Conservation (phyloP, 2,113 vertebrate species). For the Ranitomeya variabilis region DNA sequence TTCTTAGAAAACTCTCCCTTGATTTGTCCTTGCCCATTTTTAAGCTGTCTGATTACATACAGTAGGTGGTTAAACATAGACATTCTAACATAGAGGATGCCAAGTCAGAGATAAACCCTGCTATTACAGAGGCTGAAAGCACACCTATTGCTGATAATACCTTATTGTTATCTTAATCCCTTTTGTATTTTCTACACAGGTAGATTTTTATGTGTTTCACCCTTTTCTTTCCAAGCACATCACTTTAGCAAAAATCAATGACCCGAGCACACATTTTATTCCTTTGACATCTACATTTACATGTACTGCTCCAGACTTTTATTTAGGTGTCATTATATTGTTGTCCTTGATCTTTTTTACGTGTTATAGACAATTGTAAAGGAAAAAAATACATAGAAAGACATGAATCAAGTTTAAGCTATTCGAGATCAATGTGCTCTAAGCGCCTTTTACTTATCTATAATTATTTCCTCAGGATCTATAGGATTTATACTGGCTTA, state of each 20-base stretch:
- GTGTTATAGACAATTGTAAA: constrained; percentile 9
- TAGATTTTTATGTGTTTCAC: constrained; percentile 21
- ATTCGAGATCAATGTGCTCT: constrained; percentile 42
- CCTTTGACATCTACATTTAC: constrained; percentile 5
- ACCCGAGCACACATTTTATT: constrained; percentile 5
- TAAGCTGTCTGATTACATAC: constrained; percentile 27
- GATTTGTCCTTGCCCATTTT: constrained; percentile 43
- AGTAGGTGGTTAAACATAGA: constrained; percentile 43
- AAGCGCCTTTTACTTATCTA: constrained; percentile 53
- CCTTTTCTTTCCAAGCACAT: constrained; percentile 3
- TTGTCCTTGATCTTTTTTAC: constrained; percentile 26
- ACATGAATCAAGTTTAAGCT: constrained; percentile 48
- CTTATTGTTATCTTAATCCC: constrained; percentile 51
- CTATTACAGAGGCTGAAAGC: constrained; percentile 37
- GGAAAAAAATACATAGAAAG: constrained; percentile 24
- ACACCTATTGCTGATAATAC: constrained; percentile 35
- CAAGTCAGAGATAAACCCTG: constrained; percentile 6
- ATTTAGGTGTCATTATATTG: not conserved
- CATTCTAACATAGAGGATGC: not conserved
- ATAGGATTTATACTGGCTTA: constrained; percentile 40
- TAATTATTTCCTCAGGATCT: constrained; percentile 49
- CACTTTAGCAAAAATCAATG: constrained; percentile 16
- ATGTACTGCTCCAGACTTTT: constrained; percentile 1
- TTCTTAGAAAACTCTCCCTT: not conserved
- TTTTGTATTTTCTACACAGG: constrained; percentile 37